Conservation (phyloP, 2,888 invertebrate species). For the Mylabris sibirica region DNA sequence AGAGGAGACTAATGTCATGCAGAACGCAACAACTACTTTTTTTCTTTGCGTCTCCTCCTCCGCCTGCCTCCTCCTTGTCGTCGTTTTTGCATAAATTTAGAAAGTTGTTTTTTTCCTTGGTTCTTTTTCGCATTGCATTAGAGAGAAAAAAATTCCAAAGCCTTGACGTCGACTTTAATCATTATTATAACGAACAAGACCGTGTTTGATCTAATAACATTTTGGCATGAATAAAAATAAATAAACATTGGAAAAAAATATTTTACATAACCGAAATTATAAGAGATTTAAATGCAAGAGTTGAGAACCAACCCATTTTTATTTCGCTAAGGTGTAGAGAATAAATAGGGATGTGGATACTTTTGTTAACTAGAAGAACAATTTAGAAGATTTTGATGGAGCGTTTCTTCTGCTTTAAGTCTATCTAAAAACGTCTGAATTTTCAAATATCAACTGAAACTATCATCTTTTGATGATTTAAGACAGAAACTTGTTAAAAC, state of each 20-base stretch:
- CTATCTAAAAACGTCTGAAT: no score
- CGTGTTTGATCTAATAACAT: neutral
- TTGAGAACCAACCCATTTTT: conserved; percentile 8
- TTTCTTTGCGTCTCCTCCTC: no score
- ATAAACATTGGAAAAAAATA: neutral
- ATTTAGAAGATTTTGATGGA: no score
- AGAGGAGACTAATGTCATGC: neutral
- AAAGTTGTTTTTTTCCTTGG: conserved; percentile 2
- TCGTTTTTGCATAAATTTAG: conserved; percentile 2
- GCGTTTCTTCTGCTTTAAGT: no score
- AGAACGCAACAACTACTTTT: neutral
- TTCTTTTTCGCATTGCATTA: neutral
- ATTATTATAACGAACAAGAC: neutral
- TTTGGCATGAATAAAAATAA: neutral
- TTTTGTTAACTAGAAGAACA: no score
- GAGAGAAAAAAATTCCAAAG: conserved; percentile 1
- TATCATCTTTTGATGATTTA: no score
- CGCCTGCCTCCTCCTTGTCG: no score
- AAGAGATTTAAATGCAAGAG: conserved; percentile 11
- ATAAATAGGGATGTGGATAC: neutral
- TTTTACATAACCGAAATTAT: neutral
- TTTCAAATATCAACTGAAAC: no score
- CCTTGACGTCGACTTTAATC: neutral
- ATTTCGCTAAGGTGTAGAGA: neutral
- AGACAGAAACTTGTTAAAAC: no score